phyloP scores from a whole-genome alignment of 2,888 invertebrate species.

The Suillia variegata region DNA sequence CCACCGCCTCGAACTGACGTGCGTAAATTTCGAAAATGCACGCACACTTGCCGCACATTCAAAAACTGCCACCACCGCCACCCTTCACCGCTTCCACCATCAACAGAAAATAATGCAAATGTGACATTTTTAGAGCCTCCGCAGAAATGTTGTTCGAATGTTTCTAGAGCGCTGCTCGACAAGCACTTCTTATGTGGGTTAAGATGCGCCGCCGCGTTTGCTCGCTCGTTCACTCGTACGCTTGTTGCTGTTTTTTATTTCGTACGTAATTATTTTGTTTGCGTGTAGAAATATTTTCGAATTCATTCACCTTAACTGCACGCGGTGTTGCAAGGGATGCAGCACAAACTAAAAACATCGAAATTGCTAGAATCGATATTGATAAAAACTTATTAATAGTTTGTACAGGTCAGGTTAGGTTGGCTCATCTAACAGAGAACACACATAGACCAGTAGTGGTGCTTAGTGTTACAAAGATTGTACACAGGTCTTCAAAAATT shows the following conservation, averaged over 20 bases:
- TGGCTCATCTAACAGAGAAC: too few species aligned
- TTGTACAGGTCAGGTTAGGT: too few species aligned
- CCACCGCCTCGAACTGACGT: too few species aligned
- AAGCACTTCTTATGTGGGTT: constrained; percentile 30
- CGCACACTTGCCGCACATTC: constrained; percentile 24
- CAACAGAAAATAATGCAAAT: constrained; percentile 26
- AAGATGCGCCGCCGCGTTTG: constrained; percentile 23
- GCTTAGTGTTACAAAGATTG: too few species aligned
- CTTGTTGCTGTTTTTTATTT: too few species aligned
- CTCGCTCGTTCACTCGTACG: too few species aligned
- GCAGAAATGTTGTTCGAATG: not conserved
- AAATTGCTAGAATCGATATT: too few species aligned
- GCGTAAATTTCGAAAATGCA: constrained; percentile 11
- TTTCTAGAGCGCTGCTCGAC: not conserved
- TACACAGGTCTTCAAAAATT: too few species aligned
- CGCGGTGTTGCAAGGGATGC: too few species aligned
- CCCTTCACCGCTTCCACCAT: not conserved
- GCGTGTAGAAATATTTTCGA: constrained; percentile 42
- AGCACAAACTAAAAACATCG: too few species aligned
- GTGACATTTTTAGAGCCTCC: constrained; percentile 28
- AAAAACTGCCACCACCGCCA: not conserved
- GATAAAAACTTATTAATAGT: too few species aligned
- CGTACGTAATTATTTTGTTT: constrained; percentile 36
- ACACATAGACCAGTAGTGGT: too few species aligned
- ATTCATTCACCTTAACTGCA: constrained; percentile 38